Evolutionary conservation across 2,888 invertebrate genomes (phyloP).

Genomic region (Rhagonycha lutea): DNA sequence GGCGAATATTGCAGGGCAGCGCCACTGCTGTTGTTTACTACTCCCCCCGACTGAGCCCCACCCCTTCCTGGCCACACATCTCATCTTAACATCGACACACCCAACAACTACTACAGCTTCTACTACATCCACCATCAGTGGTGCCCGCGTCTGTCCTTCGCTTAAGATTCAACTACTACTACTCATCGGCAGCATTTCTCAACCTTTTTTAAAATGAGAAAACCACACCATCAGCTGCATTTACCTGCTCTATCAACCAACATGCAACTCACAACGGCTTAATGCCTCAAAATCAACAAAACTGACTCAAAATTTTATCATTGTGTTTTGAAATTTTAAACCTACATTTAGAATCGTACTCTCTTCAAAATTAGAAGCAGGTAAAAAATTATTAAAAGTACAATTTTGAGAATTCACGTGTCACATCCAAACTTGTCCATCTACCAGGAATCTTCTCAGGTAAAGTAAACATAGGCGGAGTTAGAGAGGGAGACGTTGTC

Average conservation of each 20-base stretch:
- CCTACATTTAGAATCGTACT: slow-evolving; percentile 5
- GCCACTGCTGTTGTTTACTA: slow-evolving; percentile 49
- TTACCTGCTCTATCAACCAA: slow-evolving; percentile 36
- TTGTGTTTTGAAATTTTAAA: neutral
- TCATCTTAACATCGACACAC: slow-evolving; percentile 50
- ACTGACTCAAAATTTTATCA: slow-evolving; percentile 6
- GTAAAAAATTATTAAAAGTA: slow-evolving; percentile 1
- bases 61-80: slow-evolving; percentile 49
- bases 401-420: slow-evolving; percentile 1
- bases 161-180: slow-evolving; percentile 32
- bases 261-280: slow-evolving; percentile 36
- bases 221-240: slow-evolving; percentile 31
- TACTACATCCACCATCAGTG: slow-evolving; percentile 43
- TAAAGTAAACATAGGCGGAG: neutral
- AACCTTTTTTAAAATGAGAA: slow-evolving; percentile 35
- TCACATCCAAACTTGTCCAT: neutral
- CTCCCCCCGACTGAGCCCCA: slow-evolving; percentile 52
- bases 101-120: slow-evolving; percentile 39
- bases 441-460: neutral
- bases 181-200: slow-evolving; percentile 34
- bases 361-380: slow-evolving; percentile 5
- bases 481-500: too few species aligned
- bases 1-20: slow-evolving; percentile 53
- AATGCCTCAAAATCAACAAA: slow-evolving; percentile 9
- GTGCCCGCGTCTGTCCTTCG: slow-evolving; percentile 36